Conservation (phyloP, 2,797 vertebrate species). For the Sebastes miniatus region DNA sequence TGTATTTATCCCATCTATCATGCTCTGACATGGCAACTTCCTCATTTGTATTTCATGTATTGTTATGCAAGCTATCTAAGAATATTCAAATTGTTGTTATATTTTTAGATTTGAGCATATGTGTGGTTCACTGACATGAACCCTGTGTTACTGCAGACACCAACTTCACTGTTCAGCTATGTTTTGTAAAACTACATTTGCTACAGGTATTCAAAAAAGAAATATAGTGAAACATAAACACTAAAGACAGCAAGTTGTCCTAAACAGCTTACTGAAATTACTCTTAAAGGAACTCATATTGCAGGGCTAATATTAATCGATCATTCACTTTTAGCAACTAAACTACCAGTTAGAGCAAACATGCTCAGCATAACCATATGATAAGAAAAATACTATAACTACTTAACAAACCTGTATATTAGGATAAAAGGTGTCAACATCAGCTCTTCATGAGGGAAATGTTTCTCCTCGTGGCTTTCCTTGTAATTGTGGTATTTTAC, state of each 20-base stretch:
- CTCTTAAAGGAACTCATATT: not conserved
- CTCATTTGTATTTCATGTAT: slow-evolving; percentile 37
- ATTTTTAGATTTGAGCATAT: not conserved
- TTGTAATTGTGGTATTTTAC: not conserved
- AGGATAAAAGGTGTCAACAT: not conserved
- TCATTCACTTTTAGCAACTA: not conserved
- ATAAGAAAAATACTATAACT: not conserved
- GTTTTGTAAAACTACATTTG: not conserved
- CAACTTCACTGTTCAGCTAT: not conserved
- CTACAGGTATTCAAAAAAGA: not conserved
- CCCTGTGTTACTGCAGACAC: not conserved
- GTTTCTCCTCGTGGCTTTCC: not conserved
- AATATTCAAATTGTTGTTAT: slow-evolving; percentile 13
- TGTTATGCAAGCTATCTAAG: not conserved
- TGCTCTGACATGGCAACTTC: slow-evolving; percentile 30
- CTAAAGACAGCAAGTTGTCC: not conserved
- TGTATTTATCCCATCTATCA: slow-evolving; percentile 32
- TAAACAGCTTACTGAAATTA: not conserved
- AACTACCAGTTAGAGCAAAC: not conserved
- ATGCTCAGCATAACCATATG: not conserved
- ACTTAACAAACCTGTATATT: not conserved
- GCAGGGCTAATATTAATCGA: not conserved
- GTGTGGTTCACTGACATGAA: slow-evolving; percentile 1
- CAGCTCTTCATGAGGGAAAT: not conserved
- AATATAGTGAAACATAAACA: not conserved